phyloP scores from a whole-genome alignment of 2,113 vertebrate species.

The Chionodraco myersi region DNA sequence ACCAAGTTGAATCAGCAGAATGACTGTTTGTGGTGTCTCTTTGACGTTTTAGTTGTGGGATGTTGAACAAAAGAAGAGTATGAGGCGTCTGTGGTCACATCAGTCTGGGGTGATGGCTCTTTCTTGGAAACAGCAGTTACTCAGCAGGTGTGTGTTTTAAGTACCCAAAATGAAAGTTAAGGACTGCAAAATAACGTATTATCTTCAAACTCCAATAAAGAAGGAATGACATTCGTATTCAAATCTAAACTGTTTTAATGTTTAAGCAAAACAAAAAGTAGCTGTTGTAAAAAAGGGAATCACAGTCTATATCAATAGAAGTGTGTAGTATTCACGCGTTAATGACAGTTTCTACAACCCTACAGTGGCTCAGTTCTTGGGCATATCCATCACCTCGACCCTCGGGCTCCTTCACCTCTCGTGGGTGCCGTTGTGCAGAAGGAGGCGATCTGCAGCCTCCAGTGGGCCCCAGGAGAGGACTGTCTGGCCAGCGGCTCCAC shows the following conservation, averaged over 20 bases:
- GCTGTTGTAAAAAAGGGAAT: not conserved
- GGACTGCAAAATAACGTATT: not conserved
- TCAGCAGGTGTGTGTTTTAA: constrained; percentile 83
- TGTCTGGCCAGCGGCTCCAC: constrained; percentile 83
- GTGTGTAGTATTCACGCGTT: not conserved
- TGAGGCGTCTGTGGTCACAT: constrained; percentile 81
- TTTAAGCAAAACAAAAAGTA: not conserved
- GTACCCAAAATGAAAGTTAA: not conserved
- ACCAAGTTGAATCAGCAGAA: constrained; percentile 16
- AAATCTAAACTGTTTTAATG: not conserved
- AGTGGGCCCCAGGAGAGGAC: constrained; percentile 80
- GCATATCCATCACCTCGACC: constrained; percentile 81
- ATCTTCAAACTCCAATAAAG: not conserved
- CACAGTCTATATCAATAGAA: not conserved
- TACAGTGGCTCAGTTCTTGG: constrained; percentile 85
- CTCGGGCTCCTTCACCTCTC: constrained; percentile 63
- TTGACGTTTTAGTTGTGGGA: constrained; percentile 84
- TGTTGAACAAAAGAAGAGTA: constrained; percentile 77
- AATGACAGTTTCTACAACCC: constrained; percentile 5
- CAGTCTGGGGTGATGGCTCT: constrained; percentile 81
- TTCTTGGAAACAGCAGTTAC: constrained; percentile 85
- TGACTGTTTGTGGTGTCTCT: constrained; percentile 46
- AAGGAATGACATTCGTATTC: not conserved
- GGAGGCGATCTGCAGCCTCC: constrained; percentile 82
- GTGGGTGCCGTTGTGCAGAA: constrained; percentile 71